These are phyloP conservation scores for Drosophila watanabei DNA, from an alignment of 1,140 invertebrate genomes.

Conservation along the genomic window DNA sequence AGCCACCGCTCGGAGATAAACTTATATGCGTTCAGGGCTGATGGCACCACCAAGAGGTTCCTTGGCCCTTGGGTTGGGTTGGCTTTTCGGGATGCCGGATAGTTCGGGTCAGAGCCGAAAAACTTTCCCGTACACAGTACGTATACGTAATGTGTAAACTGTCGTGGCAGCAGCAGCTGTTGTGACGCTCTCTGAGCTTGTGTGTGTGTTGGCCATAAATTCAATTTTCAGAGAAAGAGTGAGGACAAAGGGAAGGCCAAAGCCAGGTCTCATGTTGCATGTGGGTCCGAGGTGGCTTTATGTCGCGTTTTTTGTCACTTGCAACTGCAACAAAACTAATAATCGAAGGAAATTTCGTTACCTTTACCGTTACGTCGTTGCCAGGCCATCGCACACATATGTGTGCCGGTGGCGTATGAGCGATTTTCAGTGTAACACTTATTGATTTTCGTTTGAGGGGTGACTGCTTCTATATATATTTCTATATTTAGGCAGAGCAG, in stretches of 20 bases:
- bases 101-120: conserved; percentile 30
- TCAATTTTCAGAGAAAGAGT: conserved; percentile 66
- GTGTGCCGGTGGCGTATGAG: conserved; percentile 16
- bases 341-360: conserved; percentile 46
- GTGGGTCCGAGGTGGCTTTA: conserved; percentile 33
- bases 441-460: conserved; percentile 37
- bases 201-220: conserved; percentile 64
- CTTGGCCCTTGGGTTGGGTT: conserved; percentile 21
- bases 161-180: conserved; percentile 47
- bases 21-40: conserved; percentile 27
- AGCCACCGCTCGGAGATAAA: conserved; percentile 34
- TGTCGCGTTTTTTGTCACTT: conserved; percentile 75
- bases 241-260: conserved; percentile 25
- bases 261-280: conserved; percentile 28
- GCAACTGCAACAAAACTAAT: conserved; percentile 61
- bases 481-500: conserved; percentile 43
- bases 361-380: background rate
- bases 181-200: conserved; percentile 11
- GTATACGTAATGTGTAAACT: conserved; percentile 44
- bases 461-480: conserved; percentile 28
- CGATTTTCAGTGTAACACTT: conserved; percentile 20
- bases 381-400: background rate
- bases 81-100: background rate
- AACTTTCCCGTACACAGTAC: conserved; percentile 20
- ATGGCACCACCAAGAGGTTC: conserved; percentile 14